Evolutionary conservation across 2,113 vertebrate genomes (phyloP).

Genomic region (Neolamprologus modestus): DNA sequence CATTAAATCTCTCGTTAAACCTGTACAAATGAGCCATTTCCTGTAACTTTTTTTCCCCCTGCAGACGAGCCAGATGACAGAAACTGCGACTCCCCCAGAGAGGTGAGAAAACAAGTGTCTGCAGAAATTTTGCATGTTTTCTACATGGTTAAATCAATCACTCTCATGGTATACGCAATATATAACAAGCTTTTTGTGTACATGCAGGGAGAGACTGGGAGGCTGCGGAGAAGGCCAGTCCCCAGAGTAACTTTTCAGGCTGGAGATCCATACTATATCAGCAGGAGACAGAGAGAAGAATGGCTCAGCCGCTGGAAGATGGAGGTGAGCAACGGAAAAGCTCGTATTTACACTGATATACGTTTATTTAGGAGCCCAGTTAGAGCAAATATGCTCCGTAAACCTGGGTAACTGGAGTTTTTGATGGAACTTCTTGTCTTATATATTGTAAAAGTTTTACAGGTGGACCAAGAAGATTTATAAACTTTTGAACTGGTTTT

Average conservation of each 20-base stretch:
- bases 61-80: slow-evolving; percentile 83
- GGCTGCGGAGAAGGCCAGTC: slow-evolving; percentile 89
- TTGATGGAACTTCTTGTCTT: not conserved
- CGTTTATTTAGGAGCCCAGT: not conserved
- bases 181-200: slow-evolving; percentile 19
- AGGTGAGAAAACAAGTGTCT: slow-evolving; percentile 74
- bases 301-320: slow-evolving; percentile 91
- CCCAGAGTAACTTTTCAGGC: slow-evolving; percentile 94
- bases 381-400: not conserved
- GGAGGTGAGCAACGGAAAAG: slow-evolving; percentile 80
- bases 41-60: slow-evolving; percentile 36
- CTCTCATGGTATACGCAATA: not conserved
- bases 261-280: slow-evolving; percentile 95
- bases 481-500: not conserved
- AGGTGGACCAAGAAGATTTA: not conserved
- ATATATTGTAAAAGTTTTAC: not conserved
- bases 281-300: slow-evolving; percentile 92
- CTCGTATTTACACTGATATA: not conserved
- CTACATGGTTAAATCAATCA: not conserved
- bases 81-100: slow-evolving; percentile 82
- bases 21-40: slow-evolving; percentile 41
- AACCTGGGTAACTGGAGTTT: not conserved
- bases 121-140: not conserved
- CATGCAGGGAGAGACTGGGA: slow-evolving; percentile 82
- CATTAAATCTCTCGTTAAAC: slow-evolving; percentile 29